Evolutionary conservation across 2,797 vertebrate species (phyloP).

Genomic region (Rhynchotus rufescens): DNA sequence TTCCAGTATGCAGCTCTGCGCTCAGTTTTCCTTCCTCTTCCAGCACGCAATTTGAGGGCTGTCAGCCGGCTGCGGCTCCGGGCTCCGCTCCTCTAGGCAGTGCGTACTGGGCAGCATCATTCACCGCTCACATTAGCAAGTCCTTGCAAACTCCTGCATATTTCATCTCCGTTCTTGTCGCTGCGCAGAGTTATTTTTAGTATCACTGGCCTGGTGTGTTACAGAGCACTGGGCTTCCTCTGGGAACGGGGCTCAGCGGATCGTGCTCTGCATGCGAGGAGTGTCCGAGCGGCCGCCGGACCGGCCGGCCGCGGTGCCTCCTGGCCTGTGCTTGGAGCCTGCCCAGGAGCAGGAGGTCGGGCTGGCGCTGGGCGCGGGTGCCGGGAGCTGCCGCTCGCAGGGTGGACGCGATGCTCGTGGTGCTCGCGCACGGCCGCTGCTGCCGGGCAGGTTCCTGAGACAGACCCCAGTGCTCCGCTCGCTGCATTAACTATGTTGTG

Average conservation of each 20-base stretch:
- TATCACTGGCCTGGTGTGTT: neutral
- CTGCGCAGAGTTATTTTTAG: neutral
- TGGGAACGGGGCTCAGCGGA: neutral
- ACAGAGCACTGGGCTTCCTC: neutral
- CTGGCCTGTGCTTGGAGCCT: neutral
- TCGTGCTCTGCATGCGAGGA: fast-evolving
- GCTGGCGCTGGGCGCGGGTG: fast-evolving
- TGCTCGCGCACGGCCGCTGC: too few species aligned
- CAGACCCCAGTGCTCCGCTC: neutral
- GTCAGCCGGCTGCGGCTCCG: neutral
- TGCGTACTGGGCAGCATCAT: conserved; percentile 4
- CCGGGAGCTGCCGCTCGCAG: too few species aligned
- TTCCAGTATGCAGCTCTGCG: conserved; percentile 55
- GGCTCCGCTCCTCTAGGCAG: conserved; percentile 34
- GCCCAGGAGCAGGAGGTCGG: neutral
- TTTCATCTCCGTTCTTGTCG: conserved; percentile 8
- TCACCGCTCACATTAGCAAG: conserved; percentile 29
- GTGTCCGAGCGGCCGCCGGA: neutral
- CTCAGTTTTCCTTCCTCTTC: conserved; percentile 7
- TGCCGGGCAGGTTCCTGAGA: neutral
- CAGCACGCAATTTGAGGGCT: neutral
- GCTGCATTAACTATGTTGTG: neutral
- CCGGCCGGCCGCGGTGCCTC: fast-evolving
- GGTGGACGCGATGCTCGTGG: fast-evolving
- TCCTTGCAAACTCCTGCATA: conserved; percentile 22